Conservation (phyloP, 2,888 invertebrate genomes). For the Watsonalla cultraria region DNA sequence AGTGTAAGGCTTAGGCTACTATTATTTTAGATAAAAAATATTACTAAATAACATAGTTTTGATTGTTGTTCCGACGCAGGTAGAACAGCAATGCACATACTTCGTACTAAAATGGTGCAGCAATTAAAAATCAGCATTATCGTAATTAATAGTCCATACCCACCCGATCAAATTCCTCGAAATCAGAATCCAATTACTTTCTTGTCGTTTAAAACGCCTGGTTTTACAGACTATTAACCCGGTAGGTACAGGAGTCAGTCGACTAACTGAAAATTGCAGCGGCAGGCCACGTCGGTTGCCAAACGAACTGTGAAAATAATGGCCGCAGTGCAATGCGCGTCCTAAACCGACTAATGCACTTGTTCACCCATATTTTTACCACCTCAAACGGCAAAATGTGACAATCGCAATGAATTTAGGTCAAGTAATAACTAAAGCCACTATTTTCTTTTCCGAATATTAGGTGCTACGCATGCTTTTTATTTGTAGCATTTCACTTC, state of each 20-base stretch:
- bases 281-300: constrained; percentile 32
- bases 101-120: neutral
- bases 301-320: constrained; percentile 73
- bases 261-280: constrained; percentile 41
- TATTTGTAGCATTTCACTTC: too few relatives aligned
- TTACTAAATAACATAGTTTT: too few relatives aligned
- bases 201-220: constrained; percentile 9
- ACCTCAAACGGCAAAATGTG: constrained; percentile 17
- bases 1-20: too few relatives aligned
- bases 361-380: constrained; percentile 18
- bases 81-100: too few relatives aligned
- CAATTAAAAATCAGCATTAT: neutral
- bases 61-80: too few relatives aligned
- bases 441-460: too few relatives aligned
- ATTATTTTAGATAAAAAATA: too few relatives aligned
- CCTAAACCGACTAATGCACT: constrained; percentile 61
- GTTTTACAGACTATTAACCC: constrained; percentile 34
- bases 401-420: too few relatives aligned
- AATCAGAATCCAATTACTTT: constrained; percentile 4
- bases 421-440: too few relatives aligned
- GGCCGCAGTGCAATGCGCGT: constrained; percentile 45
- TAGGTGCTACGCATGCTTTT: too few relatives aligned
- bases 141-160: neutral
- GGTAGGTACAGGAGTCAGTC: constrained; percentile 37
- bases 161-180: neutral